Percentiles rank a stretch among this genome's conserved stretches.
These are phyloP conservation scores for Calliscelio sp. DNA, from an alignment of 2,888 invertebrate genomes.

Conservation along the genomic window DNA sequence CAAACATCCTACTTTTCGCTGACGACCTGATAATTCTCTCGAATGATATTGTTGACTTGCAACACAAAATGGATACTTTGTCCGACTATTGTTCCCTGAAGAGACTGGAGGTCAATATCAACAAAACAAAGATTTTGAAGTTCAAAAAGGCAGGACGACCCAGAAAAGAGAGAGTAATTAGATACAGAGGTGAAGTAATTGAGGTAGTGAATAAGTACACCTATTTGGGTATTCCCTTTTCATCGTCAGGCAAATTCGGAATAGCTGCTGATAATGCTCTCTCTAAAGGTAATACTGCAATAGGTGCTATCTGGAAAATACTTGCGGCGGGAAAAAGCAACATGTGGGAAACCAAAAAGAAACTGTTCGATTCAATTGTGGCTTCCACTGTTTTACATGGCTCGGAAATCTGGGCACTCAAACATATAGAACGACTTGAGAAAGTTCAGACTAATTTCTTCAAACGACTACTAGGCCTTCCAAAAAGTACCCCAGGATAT, in stretches of 20 bases:
- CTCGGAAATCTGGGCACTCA: slow-evolving; percentile 25
- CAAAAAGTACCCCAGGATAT: background rate
- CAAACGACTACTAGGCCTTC: background rate
- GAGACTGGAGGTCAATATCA: background rate
- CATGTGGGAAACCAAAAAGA: slow-evolving; percentile 2
- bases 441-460: background rate
- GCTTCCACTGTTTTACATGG: slow-evolving; percentile 20
- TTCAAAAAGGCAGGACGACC: background rate
- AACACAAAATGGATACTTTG: slow-evolving; percentile 7
- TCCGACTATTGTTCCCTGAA: background rate
- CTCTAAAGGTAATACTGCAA: slow-evolving; percentile 14
- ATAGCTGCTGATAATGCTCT: background rate
- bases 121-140: slow-evolving; percentile 18
- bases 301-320: slow-evolving; percentile 9
- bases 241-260: slow-evolving; percentile 12
- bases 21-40: slow-evolving; percentile 23
- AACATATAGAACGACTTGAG: slow-evolving; percentile 5
- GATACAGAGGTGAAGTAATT: background rate
- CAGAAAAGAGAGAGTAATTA: background rate
- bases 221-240: slow-evolving; percentile 16
- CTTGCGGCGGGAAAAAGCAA: background rate
- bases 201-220: slow-evolving; percentile 23
- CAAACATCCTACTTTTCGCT: slow-evolving; percentile 13
- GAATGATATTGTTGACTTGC: background rate
- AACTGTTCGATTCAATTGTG: slow-evolving; percentile 25